Evolutionary conservation across 2,888 invertebrate genomes (phyloP).

Genomic region (Agrochola litura): DNA sequence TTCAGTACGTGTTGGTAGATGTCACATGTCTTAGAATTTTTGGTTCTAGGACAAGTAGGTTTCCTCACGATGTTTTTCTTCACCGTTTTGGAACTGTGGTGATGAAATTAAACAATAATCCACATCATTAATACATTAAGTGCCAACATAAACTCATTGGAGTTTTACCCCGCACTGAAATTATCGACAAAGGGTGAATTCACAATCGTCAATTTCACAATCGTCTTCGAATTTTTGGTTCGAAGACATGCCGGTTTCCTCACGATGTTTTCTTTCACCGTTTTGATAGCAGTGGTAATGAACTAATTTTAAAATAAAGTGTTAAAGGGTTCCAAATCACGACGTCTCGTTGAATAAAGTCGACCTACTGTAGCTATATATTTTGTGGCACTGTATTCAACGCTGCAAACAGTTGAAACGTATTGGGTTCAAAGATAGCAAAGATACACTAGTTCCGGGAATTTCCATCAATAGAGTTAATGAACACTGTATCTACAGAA

Average conservation of each 20-base stretch:
- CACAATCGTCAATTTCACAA: too few species aligned
- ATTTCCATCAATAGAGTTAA: background rate
- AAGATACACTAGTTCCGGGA: conserved; percentile 20
- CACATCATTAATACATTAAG: too few species aligned
- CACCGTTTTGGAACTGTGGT: background rate
- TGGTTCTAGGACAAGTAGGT: too few species aligned
- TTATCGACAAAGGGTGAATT: too few species aligned
- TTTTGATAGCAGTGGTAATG: background rate
- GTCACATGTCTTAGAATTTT: background rate
- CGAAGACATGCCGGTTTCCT: background rate
- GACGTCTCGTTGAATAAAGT: too few species aligned
- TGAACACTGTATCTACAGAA: too few species aligned
- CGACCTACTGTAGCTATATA: background rate
- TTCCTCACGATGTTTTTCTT: background rate
- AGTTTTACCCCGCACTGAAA: too few species aligned
- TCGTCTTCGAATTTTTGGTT: too few species aligned
- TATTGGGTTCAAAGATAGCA: conserved; percentile 46
- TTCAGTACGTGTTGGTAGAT: too few species aligned
- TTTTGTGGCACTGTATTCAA: conserved; percentile 4
- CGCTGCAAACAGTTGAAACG: conserved; percentile 37
- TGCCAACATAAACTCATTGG: too few species aligned
- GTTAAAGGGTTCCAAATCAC: too few species aligned
- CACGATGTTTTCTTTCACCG: background rate
- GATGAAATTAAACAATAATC: background rate
- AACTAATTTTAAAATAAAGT: too few species aligned